phyloP scores from a whole-genome alignment of 1,140 invertebrate species.

The Drosophila simulans region DNA sequence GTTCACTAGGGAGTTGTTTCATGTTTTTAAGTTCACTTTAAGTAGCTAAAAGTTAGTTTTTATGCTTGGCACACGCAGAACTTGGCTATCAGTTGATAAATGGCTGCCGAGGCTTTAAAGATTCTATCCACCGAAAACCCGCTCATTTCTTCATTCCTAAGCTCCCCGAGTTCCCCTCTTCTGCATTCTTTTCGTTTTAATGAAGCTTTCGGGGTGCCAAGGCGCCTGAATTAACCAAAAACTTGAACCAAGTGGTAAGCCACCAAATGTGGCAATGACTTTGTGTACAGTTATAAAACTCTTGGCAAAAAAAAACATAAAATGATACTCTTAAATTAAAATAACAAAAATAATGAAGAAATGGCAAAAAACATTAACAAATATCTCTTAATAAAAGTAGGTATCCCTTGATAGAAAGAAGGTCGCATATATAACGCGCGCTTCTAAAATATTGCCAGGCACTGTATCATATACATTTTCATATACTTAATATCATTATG shows the following conservation, averaged over 20 bases:
- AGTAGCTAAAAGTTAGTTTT: conserved; percentile 80
- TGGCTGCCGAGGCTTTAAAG: conserved; percentile 68
- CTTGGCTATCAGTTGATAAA: conserved; percentile 77
- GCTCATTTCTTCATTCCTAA: background rate
- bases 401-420: too few species aligned
- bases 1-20: conserved; percentile 65
- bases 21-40: conserved; percentile 79
- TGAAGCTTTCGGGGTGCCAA: conserved; percentile 66
- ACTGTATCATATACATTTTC: conserved; percentile 10
- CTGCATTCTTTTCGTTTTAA: conserved; percentile 53
- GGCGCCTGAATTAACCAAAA: conserved; percentile 57
- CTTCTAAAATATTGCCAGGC: background rate
- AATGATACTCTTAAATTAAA: background rate
- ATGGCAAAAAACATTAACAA: background rate
- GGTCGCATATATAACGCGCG: background rate
- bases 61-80: conserved; percentile 75
- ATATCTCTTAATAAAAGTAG: too few species aligned
- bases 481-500: conserved; percentile 1
- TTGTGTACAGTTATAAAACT: conserved; percentile 2
- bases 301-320: background rate
- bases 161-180: background rate
- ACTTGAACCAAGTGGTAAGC: conserved; percentile 36
- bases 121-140: background rate
- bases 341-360: background rate
- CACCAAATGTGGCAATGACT: conserved; percentile 19